phyloP scores from a whole-genome alignment of 2,888 invertebrate genomes.

The Drosophila flavopinicola region DNA sequence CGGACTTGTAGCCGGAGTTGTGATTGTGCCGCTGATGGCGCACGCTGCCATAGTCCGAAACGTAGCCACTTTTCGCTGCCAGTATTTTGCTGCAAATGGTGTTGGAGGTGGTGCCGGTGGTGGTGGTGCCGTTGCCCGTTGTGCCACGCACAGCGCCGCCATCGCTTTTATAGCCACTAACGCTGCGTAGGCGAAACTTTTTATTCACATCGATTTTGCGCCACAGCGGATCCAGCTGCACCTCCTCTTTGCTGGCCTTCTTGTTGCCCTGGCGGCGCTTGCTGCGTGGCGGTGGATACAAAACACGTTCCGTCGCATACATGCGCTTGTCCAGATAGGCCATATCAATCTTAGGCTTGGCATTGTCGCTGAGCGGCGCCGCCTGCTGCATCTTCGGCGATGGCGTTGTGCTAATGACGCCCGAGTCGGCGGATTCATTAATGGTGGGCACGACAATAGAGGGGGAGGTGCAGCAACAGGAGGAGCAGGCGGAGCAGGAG shows the following conservation, averaged over 20 bases:
- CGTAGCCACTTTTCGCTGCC: slow-evolving; percentile 85
- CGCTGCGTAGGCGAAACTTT: slow-evolving; percentile 86
- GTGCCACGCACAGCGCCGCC: slow-evolving; percentile 79
- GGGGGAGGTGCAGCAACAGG: slow-evolving; percentile 7
- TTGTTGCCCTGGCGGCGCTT: slow-evolving; percentile 87
- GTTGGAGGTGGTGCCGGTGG: slow-evolving; percentile 54
- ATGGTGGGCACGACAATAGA: slow-evolving; percentile 80
- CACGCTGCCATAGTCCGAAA: slow-evolving; percentile 86
- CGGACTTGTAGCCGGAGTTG: slow-evolving; percentile 87
- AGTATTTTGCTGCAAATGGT: slow-evolving; percentile 85
- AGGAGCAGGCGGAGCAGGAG: slow-evolving; percentile 2
- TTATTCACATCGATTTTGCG: slow-evolving; percentile 88
- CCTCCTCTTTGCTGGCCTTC: slow-evolving; percentile 85
- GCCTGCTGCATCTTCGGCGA: slow-evolving; percentile 87
- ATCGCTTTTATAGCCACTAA: slow-evolving; percentile 88
- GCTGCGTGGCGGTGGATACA: slow-evolving; percentile 91
- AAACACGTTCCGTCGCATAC: slow-evolving; percentile 89
- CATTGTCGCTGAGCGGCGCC: slow-evolving; percentile 74
- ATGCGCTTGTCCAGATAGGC: slow-evolving; percentile 88
- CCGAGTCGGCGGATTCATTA: slow-evolving; percentile 93
- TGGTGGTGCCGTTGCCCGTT: slow-evolving; percentile 67
- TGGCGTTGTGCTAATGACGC: slow-evolving; percentile 87
- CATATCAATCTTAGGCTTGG: slow-evolving; percentile 81
- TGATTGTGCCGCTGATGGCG: slow-evolving; percentile 73
- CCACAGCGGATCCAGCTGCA: slow-evolving; percentile 87